These are phyloP conservation scores for Acridotheres tristis DNA, from an alignment of 2,797 vertebrate genomes.

Conservation along the genomic window DNA sequence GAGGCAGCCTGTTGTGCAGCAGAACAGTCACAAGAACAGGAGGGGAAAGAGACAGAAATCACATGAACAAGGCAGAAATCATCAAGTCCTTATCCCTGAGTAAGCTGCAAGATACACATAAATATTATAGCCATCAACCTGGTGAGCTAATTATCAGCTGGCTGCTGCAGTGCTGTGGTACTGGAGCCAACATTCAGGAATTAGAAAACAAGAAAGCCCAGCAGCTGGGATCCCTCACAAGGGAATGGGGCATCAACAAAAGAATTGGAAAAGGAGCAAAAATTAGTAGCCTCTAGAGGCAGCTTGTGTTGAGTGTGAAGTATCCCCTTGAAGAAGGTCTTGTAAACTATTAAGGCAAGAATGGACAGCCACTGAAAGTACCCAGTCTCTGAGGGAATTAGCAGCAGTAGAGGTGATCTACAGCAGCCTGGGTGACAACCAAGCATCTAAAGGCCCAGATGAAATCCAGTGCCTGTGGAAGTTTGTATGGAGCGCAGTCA, in stretches of 20 bases:
- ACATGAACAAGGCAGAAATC: neutral
- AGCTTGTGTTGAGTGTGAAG: neutral
- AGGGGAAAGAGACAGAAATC: neutral
- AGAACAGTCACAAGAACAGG: neutral
- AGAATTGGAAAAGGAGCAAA: neutral
- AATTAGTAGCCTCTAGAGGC: neutral
- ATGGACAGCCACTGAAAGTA: neutral
- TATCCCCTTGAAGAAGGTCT: neutral
- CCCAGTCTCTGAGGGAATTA: neutral
- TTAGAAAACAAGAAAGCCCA: neutral
- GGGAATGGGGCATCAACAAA: neutral
- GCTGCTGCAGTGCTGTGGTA: neutral
- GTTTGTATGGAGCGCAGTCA: neutral
- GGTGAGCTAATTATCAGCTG: neutral
- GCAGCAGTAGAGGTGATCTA: neutral
- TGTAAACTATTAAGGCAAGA: neutral
- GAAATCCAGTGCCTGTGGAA: neutral
- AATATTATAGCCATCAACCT: neutral
- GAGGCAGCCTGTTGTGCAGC: neutral
- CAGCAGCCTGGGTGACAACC: neutral
- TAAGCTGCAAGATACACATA: neutral
- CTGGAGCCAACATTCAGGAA: neutral
- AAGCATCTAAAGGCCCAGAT: neutral
- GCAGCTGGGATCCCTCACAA: neutral
- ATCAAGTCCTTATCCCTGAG: neutral